Percentiles rank a stretch among this genome's conserved stretches.
Conservation (phyloP, 2,888 invertebrate species). For the Cantharis flavilabris region DNA sequence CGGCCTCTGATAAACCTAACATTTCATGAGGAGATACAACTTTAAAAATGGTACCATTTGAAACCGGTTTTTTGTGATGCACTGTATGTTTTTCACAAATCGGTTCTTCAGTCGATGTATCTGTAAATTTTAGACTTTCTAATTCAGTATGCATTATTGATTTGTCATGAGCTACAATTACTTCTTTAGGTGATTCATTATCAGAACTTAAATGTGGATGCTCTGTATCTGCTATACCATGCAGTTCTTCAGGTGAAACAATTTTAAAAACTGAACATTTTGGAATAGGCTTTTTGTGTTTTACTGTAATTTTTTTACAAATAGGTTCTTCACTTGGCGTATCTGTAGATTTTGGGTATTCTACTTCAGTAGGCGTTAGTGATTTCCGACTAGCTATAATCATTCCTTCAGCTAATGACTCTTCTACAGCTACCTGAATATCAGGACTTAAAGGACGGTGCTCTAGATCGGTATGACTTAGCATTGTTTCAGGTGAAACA, state of each 20-base stretch:
- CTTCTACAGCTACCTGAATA: background rate
- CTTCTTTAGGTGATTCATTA: background rate
- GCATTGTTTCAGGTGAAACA: background rate
- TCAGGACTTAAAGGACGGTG: background rate
- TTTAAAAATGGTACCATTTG: background rate
- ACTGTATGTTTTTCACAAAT: conserved; percentile 43
- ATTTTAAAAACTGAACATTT: background rate
- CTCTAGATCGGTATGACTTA: background rate
- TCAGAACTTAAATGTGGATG: background rate
- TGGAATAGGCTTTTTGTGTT: conserved; percentile 33
- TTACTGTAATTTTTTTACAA: conserved; percentile 43
- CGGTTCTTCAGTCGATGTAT: conserved; percentile 38
- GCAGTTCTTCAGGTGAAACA: background rate
- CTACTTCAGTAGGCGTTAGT: background rate
- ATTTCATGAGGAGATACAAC: background rate
- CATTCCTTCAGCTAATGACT: background rate
- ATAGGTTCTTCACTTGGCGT: conserved; percentile 39
- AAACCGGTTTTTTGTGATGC: conserved; percentile 33
- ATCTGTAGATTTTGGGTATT: background rate
- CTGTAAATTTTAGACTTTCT: background rate
- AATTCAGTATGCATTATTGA: background rate
- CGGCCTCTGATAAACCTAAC: background rate
- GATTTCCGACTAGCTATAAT: conserved; percentile 2
- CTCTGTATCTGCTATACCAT: background rate
- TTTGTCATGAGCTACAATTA: conserved; percentile 3